phyloP scores from a whole-genome alignment of 1,140 invertebrate species.

The Choristoneura fumiferana region DNA sequence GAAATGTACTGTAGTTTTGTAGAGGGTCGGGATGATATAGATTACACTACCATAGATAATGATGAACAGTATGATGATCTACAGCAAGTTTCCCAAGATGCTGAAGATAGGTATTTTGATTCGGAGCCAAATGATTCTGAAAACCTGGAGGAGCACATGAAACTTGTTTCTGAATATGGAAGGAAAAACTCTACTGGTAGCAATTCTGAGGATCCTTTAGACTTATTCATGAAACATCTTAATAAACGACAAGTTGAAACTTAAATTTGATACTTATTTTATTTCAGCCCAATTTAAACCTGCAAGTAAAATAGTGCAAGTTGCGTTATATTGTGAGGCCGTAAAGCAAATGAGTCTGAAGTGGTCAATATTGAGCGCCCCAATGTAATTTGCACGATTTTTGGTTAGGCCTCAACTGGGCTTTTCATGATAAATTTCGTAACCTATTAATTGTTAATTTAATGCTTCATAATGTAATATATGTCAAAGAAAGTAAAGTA shows the following conservation, averaged over 20 bases:
- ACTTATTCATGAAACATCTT: slow-evolving; percentile 85
- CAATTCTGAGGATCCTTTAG: slow-evolving; percentile 83
- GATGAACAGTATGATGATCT: slow-evolving; percentile 90
- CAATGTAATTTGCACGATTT: too few species aligned
- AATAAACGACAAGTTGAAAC: slow-evolving; percentile 50
- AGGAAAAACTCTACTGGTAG: slow-evolving; percentile 38
- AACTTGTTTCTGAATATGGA: slow-evolving; percentile 57
- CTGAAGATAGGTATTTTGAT: slow-evolving; percentile 94
- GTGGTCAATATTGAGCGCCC: too few species aligned
- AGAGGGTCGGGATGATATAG: slow-evolving; percentile 91
- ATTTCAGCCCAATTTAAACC: not conserved
- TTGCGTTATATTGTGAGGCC: too few species aligned
- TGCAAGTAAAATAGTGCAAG: too few species aligned
- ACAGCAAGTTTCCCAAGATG: slow-evolving; percentile 82
- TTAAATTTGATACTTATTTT: slow-evolving; percentile 22
- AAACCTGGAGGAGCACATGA: slow-evolving; percentile 68
- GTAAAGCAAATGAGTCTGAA: too few species aligned
- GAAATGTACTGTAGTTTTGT: slow-evolving; percentile 94
- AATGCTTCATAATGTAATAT: too few species aligned
- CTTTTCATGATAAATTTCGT: too few species aligned
- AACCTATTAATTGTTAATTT: too few species aligned
- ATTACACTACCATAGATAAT: slow-evolving; percentile 88
- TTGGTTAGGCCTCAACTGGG: too few species aligned
- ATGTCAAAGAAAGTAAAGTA: too few species aligned
- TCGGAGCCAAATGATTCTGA: slow-evolving; percentile 83